Percentiles rank a stretch among this genome's conserved stretches.
Conservation (phyloP, 2,888 invertebrate species). For the Tinea pellionella region DNA sequence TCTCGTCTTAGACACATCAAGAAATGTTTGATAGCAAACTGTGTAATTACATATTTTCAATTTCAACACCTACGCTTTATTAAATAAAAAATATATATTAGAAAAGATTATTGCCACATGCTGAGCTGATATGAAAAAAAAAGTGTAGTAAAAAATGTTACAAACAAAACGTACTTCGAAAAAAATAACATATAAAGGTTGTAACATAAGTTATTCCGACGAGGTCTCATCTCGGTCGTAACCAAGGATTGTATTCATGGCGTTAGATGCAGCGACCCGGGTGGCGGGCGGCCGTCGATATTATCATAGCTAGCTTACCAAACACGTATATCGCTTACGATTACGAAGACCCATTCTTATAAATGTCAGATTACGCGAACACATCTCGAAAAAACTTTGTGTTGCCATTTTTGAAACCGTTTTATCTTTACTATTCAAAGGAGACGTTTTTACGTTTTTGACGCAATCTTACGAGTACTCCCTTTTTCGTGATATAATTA, state of each 20-base stretch:
- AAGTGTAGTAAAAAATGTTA: not conserved
- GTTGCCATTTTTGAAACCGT: not conserved
- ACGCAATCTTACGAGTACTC: not conserved
- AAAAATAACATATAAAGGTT: not conserved
- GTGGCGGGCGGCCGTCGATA: not conserved
- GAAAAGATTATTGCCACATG: too few species aligned
- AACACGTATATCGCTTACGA: constrained; percentile 2
- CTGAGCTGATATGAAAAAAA: not conserved
- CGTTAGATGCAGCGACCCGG: not conserved
- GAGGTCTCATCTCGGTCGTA: constrained; percentile 2
- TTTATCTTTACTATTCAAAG: not conserved
- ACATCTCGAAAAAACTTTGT: constrained; percentile 1
- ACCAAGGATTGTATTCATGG: not conserved
- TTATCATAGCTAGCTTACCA: not conserved
- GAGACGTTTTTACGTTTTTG: not conserved
- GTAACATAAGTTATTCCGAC: constrained; percentile 3
- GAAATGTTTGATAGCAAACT: too few species aligned
- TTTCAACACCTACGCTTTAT: too few species aligned
- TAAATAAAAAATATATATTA: too few species aligned
- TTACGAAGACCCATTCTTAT: constrained; percentile 1
- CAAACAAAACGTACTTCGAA: not conserved
- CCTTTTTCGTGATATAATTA: too few species aligned
- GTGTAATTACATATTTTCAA: too few species aligned
- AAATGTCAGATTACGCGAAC: not conserved
- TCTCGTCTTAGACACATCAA: too few species aligned